Base-by-base conservation (phyloP, 2,888 invertebrate genomes). In the Corbicula japonica region DNA sequence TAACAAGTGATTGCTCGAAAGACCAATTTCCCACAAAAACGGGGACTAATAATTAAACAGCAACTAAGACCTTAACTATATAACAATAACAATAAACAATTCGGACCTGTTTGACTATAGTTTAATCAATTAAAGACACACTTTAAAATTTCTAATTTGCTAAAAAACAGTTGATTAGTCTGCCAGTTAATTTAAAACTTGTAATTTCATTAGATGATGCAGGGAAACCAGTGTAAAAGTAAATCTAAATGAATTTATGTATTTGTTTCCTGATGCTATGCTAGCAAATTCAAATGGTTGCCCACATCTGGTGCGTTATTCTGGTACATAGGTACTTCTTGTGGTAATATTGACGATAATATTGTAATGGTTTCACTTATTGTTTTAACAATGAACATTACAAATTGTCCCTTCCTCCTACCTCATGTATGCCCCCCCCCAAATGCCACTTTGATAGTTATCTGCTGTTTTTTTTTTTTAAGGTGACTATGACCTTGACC, bases 1-100 rank as follows among this genome's bases (percentile, higher is more conserved):
- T 46, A 34, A 70, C 70, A 60, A 70, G 70, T 70, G 61, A 70
- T 70, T 70, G 61, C 52, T 18, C 21, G 18, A 28, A 30, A 30
- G 34, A 15, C n/a, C 30, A 41, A 41, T 66, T 56, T 54, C 66
- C 66, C 54, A 61, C 52, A 35, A 21, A n/a, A 66, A 66, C 38
- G 41, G 28, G 35, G 34, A 23, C 21, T 18, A 35, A 58, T 58
- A 58, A 58, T 58, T 34, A 35, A 58, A 58, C 35, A 35, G 58
- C 18, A 23, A 54, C 54, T 10, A n/a, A 4, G 54, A 12, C 54
- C 54, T 54, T 54, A 35, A 58, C 35, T 21, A 58, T 54, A 35
- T 35, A 6, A 58, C 58, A 35, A 58, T 58, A 35, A 58, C 35
- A 35, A 35, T 58, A 58, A 58, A 58, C 58, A 35, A 58, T 58